phyloP scores from a whole-genome alignment of 1,140 invertebrate genomes.

The Dendrolimus punctatus region DNA sequence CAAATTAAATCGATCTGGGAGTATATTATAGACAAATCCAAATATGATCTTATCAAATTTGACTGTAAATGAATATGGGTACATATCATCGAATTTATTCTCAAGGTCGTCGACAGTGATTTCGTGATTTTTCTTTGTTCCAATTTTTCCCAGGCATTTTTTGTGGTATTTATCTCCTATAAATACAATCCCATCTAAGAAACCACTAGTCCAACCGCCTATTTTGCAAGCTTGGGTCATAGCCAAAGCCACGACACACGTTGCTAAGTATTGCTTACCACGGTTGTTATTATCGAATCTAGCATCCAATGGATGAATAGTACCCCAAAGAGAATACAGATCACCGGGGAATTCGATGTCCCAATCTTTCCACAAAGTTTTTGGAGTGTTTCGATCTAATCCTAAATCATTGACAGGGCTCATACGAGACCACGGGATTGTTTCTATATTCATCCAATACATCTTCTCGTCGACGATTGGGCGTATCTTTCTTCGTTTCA shows the following conservation, averaged over 20 bases:
- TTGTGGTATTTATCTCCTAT: slow-evolving; percentile 71
- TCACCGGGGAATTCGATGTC: slow-evolving; percentile 76
- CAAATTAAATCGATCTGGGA: slow-evolving; percentile 73
- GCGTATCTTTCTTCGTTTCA: slow-evolving; percentile 33
- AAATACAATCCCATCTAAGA: slow-evolving; percentile 74
- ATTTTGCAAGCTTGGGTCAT: slow-evolving; percentile 73
- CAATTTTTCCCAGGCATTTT: slow-evolving; percentile 55
- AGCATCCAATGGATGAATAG: slow-evolving; percentile 68
- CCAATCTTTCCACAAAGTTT: slow-evolving; percentile 73
- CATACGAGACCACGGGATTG: slow-evolving; percentile 70
- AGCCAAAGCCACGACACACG: slow-evolving; percentile 70
- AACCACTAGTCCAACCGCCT: slow-evolving; percentile 73
- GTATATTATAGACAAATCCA: slow-evolving; percentile 73
- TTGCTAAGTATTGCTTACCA: slow-evolving; percentile 73
- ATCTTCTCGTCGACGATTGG: slow-evolving; percentile 66
- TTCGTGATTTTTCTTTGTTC: slow-evolving; percentile 39
- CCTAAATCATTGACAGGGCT: slow-evolving; percentile 65
- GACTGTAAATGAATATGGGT: slow-evolving; percentile 72
- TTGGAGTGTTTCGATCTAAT: slow-evolving; percentile 56
- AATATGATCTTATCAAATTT: slow-evolving; percentile 72
- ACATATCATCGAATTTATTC: slow-evolving; percentile 72
- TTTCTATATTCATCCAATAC: slow-evolving; percentile 69
- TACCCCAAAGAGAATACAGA: slow-evolving; percentile 74
- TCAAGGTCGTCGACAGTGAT: slow-evolving; percentile 70
- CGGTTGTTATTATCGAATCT: slow-evolving; percentile 56